Base-by-base conservation (phyloP, 2,888 invertebrate genomes). In the Julus scandinavius region DNA sequence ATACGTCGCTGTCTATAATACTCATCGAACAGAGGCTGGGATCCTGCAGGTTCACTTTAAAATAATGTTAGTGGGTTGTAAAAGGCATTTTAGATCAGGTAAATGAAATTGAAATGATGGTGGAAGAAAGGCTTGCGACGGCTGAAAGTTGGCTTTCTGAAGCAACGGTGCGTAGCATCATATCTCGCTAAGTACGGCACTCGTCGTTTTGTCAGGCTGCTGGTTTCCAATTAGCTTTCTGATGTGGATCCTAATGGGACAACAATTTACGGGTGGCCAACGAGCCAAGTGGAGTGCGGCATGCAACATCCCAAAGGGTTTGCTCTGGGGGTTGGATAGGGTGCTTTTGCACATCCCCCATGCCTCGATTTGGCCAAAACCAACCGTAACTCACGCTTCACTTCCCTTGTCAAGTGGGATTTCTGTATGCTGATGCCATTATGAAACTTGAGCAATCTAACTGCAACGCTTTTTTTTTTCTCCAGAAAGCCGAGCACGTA, bases 241-340 rank as follows among this genome's bases (percentile, higher is more conserved):
- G 85, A 85, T n/a, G 85, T 85, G 85, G 49, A 49, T 41, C 49
- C 87, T 86, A 86, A 86, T 86, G 87, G 87, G 87, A 86, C 87
- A 54, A 86, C 58, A 86, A 86, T 86, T 86, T 86, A 85, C 85
- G 85, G 85, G n/a, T 85, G 85, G 85, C 85, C 85, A 85, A 41
- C 85, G 41, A 84, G 84, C 84, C 84, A 84, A 84, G 41, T 84
- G 41, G 17, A 58, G 54, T 54, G 54, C 15, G 15, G 54, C 54
- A 13, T 54, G 54, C 54, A 54, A n/a, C 58, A 58, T 58, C 58
- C 41, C 84, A 83, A 20, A 84, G 84, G 41, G 41, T 7, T 45
- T 7, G 84, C 29, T 84, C 15, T 40, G 38, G n/a, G 83, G 29
- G 83, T 83, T 83, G 20, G 17, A 4, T 3, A 84, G 17, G 29